Base-by-base conservation (phyloP, 2,113 vertebrate genomes). In the Laticauda laticaudata region DNA sequence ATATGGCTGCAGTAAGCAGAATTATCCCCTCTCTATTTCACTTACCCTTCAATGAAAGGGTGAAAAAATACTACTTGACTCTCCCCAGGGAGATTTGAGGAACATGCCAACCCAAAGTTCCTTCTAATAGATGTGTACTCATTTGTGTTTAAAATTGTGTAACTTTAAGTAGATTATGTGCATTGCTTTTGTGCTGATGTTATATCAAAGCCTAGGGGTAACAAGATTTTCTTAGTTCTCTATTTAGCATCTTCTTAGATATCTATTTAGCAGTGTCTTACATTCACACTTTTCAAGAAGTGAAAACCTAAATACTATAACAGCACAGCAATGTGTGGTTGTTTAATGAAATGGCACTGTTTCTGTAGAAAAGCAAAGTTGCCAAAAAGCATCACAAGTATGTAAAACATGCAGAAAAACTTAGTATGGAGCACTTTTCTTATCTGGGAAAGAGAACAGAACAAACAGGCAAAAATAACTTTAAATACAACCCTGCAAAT, bases 231-330 rank as follows among this genome's bases (percentile, higher is more conserved):
- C 86, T 59, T 75, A 91, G 5, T 59, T 91, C 54, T 88, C 26
- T 59, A 29, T 91, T 21, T 88, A 90, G 54, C 54, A 92, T 86
- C 75, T 89, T 55, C 39, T 26, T 3, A 59, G 5, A 81, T 90
- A 55, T 92, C 53, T 86, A 90, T 90, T 90, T 57, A 85, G 92
- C 53, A 86, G 51, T 90, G 92, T 23, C 64, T 93, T 59, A 91
- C 87, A 94, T 61, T 0, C 87, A 29, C 43, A 90, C 91, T 39
- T 61, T 81, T 90, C 90, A n/a, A 26, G 57, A 91, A 81, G 93
- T 34, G 94, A 4, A 91, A 93, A 54, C n/a, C 69, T 93, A 93
- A 91, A 93, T 85, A 91, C 55, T 64, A 6, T 92, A 93, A 86
- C n/a, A 89, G 86, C 23, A 89, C 48, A 90, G 34, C 91, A 86